These are phyloP conservation scores for Epizoanthus scotinus DNA, from an alignment of 92 coral and sea anemone genomes.

Conservation along the genomic window DNA sequence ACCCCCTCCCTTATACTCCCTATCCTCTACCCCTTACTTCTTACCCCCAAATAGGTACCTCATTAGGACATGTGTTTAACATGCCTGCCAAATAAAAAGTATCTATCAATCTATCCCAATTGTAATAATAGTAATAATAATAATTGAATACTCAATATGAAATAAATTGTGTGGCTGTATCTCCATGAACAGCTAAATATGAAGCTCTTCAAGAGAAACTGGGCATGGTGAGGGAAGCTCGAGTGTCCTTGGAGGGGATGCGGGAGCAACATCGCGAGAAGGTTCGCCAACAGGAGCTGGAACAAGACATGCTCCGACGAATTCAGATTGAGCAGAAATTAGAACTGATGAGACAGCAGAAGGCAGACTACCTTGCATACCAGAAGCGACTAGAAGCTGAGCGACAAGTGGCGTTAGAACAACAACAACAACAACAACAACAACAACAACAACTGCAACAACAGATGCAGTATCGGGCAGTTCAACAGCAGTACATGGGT, in stretches of 20 bases:
- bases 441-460: slow-evolving; percentile 60
- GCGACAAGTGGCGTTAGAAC: slow-evolving; percentile 93
- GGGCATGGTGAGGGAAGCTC: slow-evolving; percentile 85
- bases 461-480: slow-evolving; percentile 48
- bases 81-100: too few species aligned
- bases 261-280: slow-evolving; percentile 95
- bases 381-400: slow-evolving; percentile 91
- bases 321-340: slow-evolving; percentile 98
- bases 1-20: too few species aligned
- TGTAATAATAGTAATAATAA: too few species aligned
- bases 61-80: too few species aligned
- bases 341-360: slow-evolving; percentile 96
- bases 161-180: background rate
- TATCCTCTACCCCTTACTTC: too few species aligned
- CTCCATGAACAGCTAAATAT: slow-evolving; percentile 67
- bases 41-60: too few species aligned
- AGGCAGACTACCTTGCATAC: slow-evolving; percentile 90
- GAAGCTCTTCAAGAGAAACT: slow-evolving; percentile 82
- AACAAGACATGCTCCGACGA: slow-evolving; percentile 96
- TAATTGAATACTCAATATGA: too few species aligned
- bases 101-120: too few species aligned
- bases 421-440: slow-evolving; percentile 77
- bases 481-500: slow-evolving; percentile 56
- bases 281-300: slow-evolving; percentile 94
- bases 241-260: slow-evolving; percentile 78